These are phyloP conservation scores for Phymatocera aterrima DNA, from an alignment of 2,888 invertebrate genomes.

Conservation along the genomic window DNA sequence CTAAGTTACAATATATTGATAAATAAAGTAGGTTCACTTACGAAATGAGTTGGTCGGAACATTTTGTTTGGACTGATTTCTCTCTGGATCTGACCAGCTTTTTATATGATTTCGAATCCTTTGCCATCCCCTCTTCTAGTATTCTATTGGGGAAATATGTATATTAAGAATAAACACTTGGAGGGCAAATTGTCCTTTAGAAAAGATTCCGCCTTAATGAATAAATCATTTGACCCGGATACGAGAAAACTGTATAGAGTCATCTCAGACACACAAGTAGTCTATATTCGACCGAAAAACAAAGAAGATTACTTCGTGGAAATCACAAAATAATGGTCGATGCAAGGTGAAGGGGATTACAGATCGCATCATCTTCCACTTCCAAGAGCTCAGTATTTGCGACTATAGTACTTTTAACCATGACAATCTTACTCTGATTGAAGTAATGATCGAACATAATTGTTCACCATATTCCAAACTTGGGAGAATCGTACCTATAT, in stretches of 20 bases:
- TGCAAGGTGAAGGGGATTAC: background rate
- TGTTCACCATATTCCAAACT: too few species aligned
- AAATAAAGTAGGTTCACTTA: slow-evolving; percentile 17
- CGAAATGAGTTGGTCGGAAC: slow-evolving; percentile 28
- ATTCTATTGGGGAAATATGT: background rate
- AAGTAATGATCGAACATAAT: too few species aligned
- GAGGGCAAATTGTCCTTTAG: background rate
- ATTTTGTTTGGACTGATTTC: slow-evolving; percentile 16
- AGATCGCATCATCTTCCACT: background rate
- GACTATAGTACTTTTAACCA: background rate
- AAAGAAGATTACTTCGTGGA: background rate
- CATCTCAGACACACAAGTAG: background rate
- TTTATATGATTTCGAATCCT: slow-evolving; percentile 26
- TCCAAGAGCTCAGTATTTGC: background rate
- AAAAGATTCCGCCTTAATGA: background rate
- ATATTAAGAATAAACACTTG: background rate
- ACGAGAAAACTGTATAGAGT: background rate
- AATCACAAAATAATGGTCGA: too few species aligned
- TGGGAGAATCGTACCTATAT: too few species aligned
- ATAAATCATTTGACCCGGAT: background rate
- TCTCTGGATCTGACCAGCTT: background rate
- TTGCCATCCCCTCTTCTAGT: slow-evolving; percentile 19
- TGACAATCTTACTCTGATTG: too few species aligned
- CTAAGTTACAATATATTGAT: background rate
- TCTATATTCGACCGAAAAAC: too few species aligned